Base-by-base conservation (phyloP, 2,113 vertebrate genomes). In the Xenus cinereus region DNA sequence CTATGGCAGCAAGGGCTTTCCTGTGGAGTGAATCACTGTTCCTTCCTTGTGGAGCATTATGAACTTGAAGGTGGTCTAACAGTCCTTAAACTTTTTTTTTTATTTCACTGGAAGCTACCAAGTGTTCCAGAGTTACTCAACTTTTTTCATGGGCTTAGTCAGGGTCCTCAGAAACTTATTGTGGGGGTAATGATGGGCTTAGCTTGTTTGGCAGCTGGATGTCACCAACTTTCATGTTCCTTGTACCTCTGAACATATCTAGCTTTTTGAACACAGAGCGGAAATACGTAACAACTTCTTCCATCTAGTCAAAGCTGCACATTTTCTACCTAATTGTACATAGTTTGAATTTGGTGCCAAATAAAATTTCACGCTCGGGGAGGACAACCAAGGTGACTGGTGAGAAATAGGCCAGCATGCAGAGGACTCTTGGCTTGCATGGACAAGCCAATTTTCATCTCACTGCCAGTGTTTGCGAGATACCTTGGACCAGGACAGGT, bases 101-200 rank as follows among this genome's bases (percentile, higher is more conserved):
- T 14, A 3, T 53, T 45, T 56, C 46, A 33, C 17, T 62, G 35
- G 59, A 73, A 73, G 66, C 43, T 51, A 50, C 27, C 19, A 53
- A 5, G 14, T 27, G 14, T 79, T 80, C 10, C 32, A 41, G 60
- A 79, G 37, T 69, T 11, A 33, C 43, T 37, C 43, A 15, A 24
- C 10, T 46, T 68, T 87, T 63, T 78, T 63, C 5, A 7, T 17
- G 41, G 32, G 6, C 10, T 51, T 66, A 53, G 22, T 32, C 10
- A 79, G 8, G 7, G 21, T 50, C 33, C 24, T 72, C n/a, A 43
- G 54, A 79, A 93, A 37, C 17, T 46, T 75, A 41, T 57, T n/a
- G 12, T 39, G 37, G 3, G 48, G 7, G 5, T 30, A 46, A 12
- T 0, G 0, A n/a, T 39, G 50, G 18, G 12, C 28, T n/a, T 86